Base-by-base conservation (phyloP, 1,140 invertebrate species). In the Argopecten irradians region DNA sequence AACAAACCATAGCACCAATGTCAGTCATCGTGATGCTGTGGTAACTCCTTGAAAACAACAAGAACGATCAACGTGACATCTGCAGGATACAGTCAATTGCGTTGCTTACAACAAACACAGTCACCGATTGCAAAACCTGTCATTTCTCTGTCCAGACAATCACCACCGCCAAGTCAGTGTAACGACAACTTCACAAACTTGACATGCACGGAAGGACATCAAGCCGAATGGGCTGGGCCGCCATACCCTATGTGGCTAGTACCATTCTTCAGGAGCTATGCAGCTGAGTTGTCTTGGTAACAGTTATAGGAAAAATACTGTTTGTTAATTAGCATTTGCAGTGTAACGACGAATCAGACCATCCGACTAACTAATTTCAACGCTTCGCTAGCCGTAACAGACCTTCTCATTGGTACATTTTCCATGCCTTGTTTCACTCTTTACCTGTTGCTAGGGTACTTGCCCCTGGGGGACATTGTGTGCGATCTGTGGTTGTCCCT, bases 301-400 rank as follows among this genome's bases (percentile, higher is more conserved):
- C 94, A 28, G 91, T 95, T 41, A 83, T 94, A n/a, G 99, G 99
- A 46, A 99, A 99, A 95, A 98, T 99, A 83, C 97, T 99, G n/a
- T n/a, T 99, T 99, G 39, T 96, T 99, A 34, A 95, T 99, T 43
- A n/a, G 98, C 99, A 34, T 99, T 99, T 96, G 97, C 99, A 87
- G 97, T 99, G 34, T 99, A 99, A 95, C 96, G 99, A 88, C 98
- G 98, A 87, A 99, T 99, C 93, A 97, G 99, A 83, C 99, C n/a
- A 99, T 94, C 99, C 99, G 1, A 99, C 98, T 94, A 99, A 99
- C 96, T 99, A 99, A n/a, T 96, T 99, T 99, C 96, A 99, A 99
- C 86, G 99, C 98, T 3, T 99, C 99, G 0, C 96, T 99, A 82
- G 99, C 99, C 34, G 98, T 99, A 39, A 99, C 99, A 16, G 99